A percentile compares a stretch with the other conserved stretches of the same genome.
Evolutionary conservation across 92 coral and sea anemone species (phyloP).

Genomic region (Pocillopora grandis): DNA sequence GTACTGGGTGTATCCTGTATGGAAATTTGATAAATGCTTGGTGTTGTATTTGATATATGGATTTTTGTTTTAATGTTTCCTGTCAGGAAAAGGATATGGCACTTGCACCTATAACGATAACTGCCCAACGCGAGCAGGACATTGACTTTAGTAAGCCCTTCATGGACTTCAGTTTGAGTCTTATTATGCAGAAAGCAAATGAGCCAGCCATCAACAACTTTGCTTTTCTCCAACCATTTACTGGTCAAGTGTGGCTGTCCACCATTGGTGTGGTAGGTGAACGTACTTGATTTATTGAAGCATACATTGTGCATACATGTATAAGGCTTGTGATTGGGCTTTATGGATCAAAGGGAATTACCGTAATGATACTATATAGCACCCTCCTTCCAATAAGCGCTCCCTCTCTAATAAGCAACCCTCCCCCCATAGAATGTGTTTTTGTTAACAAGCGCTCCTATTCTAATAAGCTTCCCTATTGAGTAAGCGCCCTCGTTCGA

Average conservation of each 20-base stretch:
- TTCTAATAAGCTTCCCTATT: too few relatives aligned
- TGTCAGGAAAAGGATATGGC: conserved; percentile 82
- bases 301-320: too few relatives aligned
- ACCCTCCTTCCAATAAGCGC: neutral
- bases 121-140: conserved; percentile 73
- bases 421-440: neutral
- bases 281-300: too few relatives aligned
- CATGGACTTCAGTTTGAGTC: conserved; percentile 86
- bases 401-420: neutral
- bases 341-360: neutral
- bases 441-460: too few relatives aligned
- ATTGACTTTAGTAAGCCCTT: conserved; percentile 97
- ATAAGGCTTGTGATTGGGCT: too few relatives aligned
- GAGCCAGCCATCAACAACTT: conserved; percentile 70
- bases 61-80: neutral
- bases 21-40: neutral
- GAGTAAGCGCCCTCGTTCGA: too few relatives aligned
- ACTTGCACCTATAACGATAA: conserved; percentile 90
- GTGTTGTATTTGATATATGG: too few relatives aligned
- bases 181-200: conserved; percentile 80
- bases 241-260: conserved; percentile 79
- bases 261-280: conserved; percentile 76
- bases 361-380: neutral
- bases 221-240: conserved; percentile 91
- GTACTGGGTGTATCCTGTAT: neutral